Conservation (phyloP, 2,797 vertebrate genomes). For the Agapornis canus region DNA sequence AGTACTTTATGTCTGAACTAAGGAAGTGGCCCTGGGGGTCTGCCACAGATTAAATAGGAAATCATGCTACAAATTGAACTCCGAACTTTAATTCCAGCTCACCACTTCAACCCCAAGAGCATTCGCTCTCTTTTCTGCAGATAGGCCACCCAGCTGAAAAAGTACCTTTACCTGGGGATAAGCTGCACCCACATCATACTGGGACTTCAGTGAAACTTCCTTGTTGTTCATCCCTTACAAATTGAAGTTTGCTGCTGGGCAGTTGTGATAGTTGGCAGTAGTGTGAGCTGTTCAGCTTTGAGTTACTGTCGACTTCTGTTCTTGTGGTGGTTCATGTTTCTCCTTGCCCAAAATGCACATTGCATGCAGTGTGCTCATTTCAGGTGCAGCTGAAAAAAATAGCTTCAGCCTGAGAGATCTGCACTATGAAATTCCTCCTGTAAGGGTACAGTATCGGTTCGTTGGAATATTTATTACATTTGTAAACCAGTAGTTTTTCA, state of each 20-base stretch:
- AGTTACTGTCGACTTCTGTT: background rate
- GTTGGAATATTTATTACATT: background rate
- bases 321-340: background rate
- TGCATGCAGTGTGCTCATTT: background rate
- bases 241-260: background rate
- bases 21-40: background rate
- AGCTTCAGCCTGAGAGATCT: background rate
- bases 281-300: background rate
- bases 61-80: background rate
- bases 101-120: background rate
- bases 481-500: background rate
- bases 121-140: background rate
- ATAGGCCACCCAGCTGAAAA: background rate
- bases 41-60: background rate
- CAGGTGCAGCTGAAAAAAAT: background rate
- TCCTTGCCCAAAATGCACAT: background rate
- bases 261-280: accelerated
- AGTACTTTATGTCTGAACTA: background rate
- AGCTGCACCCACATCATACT: accelerated
- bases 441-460: background rate
- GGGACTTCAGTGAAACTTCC: background rate
- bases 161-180: background rate
- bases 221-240: background rate
- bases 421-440: background rate
- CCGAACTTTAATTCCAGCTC: background rate